Conservation (phyloP, 1,140 invertebrate genomes). For the Tetramorium alpestre region DNA sequence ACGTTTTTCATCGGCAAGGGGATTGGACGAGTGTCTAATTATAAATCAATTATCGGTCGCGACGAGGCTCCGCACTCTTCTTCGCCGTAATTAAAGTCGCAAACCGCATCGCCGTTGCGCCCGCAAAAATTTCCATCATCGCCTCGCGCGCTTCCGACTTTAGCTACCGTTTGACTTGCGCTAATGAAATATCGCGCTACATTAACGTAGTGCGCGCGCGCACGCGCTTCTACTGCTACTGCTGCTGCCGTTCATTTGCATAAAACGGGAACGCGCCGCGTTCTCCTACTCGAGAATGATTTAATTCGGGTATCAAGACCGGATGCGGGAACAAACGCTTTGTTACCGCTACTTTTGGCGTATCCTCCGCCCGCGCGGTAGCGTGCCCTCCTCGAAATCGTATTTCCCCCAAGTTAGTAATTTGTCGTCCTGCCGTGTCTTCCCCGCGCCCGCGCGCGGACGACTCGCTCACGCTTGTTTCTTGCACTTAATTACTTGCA, state of each 20-base stretch:
- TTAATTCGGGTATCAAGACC: conserved; percentile 72
- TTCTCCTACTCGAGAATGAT: conserved; percentile 64
- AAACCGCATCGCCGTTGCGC: not conserved
- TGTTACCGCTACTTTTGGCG: conserved; percentile 61
- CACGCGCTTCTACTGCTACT: not conserved
- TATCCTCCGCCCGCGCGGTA: not conserved
- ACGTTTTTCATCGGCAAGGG: not conserved
- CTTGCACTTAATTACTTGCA: conserved; percentile 68
- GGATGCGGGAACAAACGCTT: conserved; percentile 73
- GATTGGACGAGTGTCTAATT: not conserved
- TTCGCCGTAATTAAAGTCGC: not conserved
- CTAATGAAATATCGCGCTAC: conserved; percentile 73
- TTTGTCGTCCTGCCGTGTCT: conserved; percentile 57
- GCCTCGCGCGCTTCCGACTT: not conserved
- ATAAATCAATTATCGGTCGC: conserved; percentile 17
- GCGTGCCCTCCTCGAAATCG: conserved; percentile 40
- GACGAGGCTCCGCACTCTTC: not conserved
- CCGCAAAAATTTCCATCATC: conserved; percentile 45
- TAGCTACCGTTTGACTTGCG: not conserved
- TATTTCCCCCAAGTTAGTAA: conserved; percentile 68
- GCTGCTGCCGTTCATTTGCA: conserved; percentile 64
- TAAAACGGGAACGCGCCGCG: conserved; percentile 63
- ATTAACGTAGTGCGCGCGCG: conserved; percentile 50
- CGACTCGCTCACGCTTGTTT: conserved; percentile 41
- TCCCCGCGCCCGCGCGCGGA: not conserved